Evolutionary conservation across 1,140 invertebrate genomes (phyloP), one percentile per base, ranked within the genome.

Genomic region (Protaetia brevitarsis): DNA sequence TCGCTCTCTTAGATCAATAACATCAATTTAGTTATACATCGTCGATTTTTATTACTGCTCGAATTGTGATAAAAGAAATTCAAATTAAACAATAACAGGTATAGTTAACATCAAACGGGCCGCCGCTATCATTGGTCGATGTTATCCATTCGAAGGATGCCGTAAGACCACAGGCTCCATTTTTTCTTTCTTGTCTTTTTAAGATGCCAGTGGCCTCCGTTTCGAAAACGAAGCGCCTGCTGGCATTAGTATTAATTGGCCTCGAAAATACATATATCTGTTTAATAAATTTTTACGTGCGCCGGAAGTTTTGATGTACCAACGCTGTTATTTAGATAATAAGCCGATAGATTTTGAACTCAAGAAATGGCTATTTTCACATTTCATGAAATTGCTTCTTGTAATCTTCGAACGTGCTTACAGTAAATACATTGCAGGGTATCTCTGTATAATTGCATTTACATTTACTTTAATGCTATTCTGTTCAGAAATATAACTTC

Each of bases 51-150:
- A 51, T 51, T 51, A 51, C 13, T 23, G 41, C 26, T 51, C 19
- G 41, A 51, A 51, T 51, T 51, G 41, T 51, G 41, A 51, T 51
- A 51, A 51, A 51, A 51, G 41, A 51, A 51, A 51, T 51, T 51
- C 41, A 51, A 51, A 51, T 51, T 51, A 23, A 51, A 51, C 41
- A 51, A 51, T 51, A 51, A 51, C 41, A 51, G 41, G 41, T 51
- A 51, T 51, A 51, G 41, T 51, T 23, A 51, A 51, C 41, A 51
- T 51, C 41, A 51, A 51, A 51, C 41, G 41, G 26, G 26, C 41
- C 41, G 41, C 41, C 16, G 41, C 41, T 51, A 51, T 10, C 19
- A 51, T 23, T 6, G 19, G 16, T 19, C 16, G 41, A 51, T 26
- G 19, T 23, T 51, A 51, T 51, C 21, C 41, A 23, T n/a, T n/a